phyloP scores from a whole-genome alignment of 2,113 vertebrate species.

The Bujurquina vittata region DNA sequence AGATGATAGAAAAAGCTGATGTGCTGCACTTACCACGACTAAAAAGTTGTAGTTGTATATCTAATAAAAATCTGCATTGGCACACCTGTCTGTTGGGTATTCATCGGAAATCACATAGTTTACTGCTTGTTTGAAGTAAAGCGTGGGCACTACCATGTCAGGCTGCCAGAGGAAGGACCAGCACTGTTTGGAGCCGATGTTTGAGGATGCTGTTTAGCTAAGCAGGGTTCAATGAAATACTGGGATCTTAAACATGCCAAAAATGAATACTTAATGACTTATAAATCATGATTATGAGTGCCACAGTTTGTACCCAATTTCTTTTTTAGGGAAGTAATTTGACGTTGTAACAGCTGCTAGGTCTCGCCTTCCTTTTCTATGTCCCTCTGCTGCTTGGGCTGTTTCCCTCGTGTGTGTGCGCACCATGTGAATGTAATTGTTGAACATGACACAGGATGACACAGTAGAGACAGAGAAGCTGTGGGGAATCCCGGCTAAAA shows the following conservation, averaged over 20 bases:
- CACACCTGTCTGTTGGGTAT: neutral
- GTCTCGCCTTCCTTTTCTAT: slow-evolving; percentile 26
- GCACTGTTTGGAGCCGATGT: slow-evolving; percentile 34
- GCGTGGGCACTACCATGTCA: neutral
- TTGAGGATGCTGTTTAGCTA: slow-evolving; percentile 19
- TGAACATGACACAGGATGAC: slow-evolving; percentile 4
- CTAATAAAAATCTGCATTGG: neutral
- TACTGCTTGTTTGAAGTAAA: neutral
- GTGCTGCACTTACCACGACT: neutral
- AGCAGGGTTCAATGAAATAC: slow-evolving; percentile 46
- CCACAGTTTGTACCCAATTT: slow-evolving; percentile 36
- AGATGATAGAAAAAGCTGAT: neutral
- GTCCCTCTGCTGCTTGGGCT: slow-evolving; percentile 24
- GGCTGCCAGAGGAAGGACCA: neutral
- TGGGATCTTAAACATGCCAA: slow-evolving; percentile 35
- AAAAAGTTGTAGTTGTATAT: neutral
- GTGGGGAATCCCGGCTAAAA: slow-evolving; percentile 16
- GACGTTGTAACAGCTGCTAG: slow-evolving; percentile 61
- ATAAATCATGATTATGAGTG: slow-evolving; percentile 41
- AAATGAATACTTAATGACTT: slow-evolving; percentile 46
- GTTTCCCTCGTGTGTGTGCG: neutral
- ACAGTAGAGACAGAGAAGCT: slow-evolving; percentile 10
- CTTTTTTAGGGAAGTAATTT: slow-evolving; percentile 48
- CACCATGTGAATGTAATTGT: slow-evolving; percentile 5
- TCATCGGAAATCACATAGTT: neutral